Evolutionary conservation across 2,797 vertebrate genomes (phyloP).

Genomic region (Acanthopagrus latus): DNA sequence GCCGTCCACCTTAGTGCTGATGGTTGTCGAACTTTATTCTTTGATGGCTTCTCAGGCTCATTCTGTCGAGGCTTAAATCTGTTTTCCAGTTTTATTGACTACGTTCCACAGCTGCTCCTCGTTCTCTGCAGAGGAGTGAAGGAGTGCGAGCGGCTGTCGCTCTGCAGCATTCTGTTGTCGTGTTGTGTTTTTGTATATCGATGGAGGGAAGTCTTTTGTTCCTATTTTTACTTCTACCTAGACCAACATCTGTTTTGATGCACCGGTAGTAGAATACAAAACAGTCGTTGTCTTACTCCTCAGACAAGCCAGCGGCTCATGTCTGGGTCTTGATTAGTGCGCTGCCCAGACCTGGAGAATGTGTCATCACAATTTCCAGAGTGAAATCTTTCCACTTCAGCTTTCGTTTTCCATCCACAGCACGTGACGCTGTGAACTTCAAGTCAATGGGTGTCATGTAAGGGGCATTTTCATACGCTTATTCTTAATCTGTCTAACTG

Average conservation of each 20-base stretch:
- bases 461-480: neutral
- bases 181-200: slow-evolving; percentile 29
- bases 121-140: slow-evolving; percentile 36
- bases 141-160: slow-evolving; percentile 38
- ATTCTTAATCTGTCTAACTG: neutral
- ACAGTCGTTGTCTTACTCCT: slow-evolving; percentile 13
- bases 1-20: neutral
- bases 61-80: slow-evolving; percentile 36
- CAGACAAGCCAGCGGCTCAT: neutral
- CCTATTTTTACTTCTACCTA: slow-evolving; percentile 28
- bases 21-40: slow-evolving; percentile 28
- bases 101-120: slow-evolving; percentile 41
- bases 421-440: neutral
- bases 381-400: neutral
- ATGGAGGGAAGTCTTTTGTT: slow-evolving; percentile 30
- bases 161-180: slow-evolving; percentile 26
- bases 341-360: neutral
- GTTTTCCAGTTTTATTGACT: slow-evolving; percentile 53
- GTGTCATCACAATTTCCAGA: neutral
- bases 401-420: neutral
- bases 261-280: neutral
- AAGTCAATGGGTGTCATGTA: neutral
- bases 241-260: slow-evolving; percentile 9
- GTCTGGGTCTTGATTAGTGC: slow-evolving; percentile 19
- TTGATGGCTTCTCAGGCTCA: slow-evolving; percentile 23